phyloP scores from a whole-genome alignment of 2,113 vertebrate genomes.

The Chamaetylas fuelleborni region DNA sequence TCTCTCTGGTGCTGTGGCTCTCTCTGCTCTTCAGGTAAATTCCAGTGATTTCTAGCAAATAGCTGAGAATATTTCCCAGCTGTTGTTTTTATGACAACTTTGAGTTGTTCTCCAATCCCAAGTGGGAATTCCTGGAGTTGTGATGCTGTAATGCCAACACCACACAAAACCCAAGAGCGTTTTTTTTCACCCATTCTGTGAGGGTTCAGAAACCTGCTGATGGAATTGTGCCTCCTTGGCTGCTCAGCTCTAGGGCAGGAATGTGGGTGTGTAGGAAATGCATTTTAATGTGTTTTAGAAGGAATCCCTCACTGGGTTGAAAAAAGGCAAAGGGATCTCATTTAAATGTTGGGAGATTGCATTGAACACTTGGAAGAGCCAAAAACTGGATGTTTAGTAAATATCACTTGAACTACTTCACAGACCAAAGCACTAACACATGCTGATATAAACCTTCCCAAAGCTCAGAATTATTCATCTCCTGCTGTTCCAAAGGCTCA shows the following conservation, averaged over 20 bases:
- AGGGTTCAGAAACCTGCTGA: not conserved
- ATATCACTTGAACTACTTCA: not conserved
- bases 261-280: not conserved
- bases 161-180: not conserved
- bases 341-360: not conserved
- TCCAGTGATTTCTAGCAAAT: not conserved
- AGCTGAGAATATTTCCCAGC: not conserved
- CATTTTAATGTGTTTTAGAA: not conserved
- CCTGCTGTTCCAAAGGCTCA: not conserved
- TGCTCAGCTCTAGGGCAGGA: not conserved
- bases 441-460: not conserved
- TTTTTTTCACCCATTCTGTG: too few species aligned
- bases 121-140: not conserved
- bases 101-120: not conserved
- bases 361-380: not conserved
- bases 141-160: not conserved
- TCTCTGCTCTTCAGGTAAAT: constrained; percentile 93
- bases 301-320: not conserved
- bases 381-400: not conserved
- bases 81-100: not conserved
- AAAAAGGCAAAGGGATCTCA: not conserved
- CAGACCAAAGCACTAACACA: not conserved
- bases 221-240: not conserved
- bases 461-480: not conserved
- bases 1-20: constrained; percentile 89